phyloP scores from a whole-genome alignment of 2,888 invertebrate species.

The Plebejus argus region DNA sequence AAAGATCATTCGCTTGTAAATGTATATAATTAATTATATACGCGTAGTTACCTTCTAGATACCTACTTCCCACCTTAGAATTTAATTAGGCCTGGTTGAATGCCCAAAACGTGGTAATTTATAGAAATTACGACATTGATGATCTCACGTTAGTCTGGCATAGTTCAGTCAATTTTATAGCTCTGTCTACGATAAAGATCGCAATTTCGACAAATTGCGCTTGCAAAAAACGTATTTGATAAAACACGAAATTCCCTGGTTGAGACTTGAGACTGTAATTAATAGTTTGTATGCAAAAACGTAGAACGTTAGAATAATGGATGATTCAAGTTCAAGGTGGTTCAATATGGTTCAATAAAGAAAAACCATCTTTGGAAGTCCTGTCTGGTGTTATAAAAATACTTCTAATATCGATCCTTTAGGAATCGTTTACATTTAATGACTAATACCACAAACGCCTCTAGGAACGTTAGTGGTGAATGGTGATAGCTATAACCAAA shows the following conservation, averaged over 20 bases:
- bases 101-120: constrained; percentile 13
- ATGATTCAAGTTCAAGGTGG: neutral
- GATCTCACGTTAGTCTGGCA: constrained; percentile 1
- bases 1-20: too few species aligned
- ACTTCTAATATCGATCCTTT: neutral
- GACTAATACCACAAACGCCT: neutral
- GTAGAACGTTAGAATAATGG: neutral
- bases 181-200: neutral
- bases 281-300: neutral
- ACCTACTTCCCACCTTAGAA: neutral
- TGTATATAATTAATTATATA: too few species aligned
- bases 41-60: neutral
- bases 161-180: constrained; percentile 1
- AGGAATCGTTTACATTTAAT: neutral
- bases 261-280: neutral
- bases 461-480: neutral
- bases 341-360: too few species aligned
- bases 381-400: neutral
- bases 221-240: constrained; percentile 1
- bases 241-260: neutral
- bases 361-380: neutral
- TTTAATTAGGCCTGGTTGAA: neutral
- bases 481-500: neutral
- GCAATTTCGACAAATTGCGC: neutral
- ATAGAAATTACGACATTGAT: constrained; percentile 15